Conservation (phyloP, 2,797 vertebrate species). For the Liasis olivaceus region DNA sequence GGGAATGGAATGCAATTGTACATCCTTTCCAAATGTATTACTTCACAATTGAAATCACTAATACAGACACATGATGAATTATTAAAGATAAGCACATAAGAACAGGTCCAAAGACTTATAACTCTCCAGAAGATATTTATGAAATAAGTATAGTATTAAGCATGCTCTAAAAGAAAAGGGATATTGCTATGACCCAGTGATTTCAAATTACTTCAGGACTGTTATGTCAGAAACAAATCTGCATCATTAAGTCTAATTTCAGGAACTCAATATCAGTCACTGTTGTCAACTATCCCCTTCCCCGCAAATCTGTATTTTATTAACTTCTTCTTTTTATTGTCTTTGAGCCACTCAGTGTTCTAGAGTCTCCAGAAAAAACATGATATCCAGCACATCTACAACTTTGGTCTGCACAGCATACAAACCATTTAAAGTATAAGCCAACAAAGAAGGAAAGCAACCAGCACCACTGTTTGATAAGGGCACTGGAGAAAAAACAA, state of each 20-base stretch:
- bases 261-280: background rate
- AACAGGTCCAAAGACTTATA: background rate
- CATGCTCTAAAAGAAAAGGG: background rate
- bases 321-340: background rate
- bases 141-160: background rate
- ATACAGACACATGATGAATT: background rate
- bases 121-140: conserved; percentile 21
- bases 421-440: background rate
- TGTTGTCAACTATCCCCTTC: background rate
- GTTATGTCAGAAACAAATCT: background rate
- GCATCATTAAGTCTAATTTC: background rate
- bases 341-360: background rate
- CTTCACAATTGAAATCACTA: background rate
- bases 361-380: background rate
- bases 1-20: background rate
- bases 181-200: background rate
- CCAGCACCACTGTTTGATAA: background rate
- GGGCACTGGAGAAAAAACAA: background rate
- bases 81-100: background rate
- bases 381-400: background rate
- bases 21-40: background rate
- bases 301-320: background rate
- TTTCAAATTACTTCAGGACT: conserved; percentile 27
- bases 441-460: background rate
- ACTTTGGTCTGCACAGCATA: background rate